phyloP scores from a whole-genome alignment of 2,113 vertebrate genomes.

The Ibidorhyncha struthersii region DNA sequence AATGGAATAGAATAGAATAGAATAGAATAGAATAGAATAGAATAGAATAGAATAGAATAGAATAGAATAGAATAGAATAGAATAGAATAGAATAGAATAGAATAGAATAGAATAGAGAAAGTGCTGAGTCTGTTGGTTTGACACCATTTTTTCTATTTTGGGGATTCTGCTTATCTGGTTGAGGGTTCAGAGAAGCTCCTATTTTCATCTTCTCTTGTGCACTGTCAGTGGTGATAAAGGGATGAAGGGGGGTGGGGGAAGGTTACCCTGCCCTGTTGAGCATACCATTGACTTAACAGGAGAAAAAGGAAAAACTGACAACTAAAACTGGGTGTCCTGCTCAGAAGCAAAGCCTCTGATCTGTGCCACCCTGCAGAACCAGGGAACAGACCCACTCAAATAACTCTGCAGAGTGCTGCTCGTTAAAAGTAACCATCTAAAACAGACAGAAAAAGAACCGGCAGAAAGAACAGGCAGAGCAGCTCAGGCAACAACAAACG shows the following conservation, averaged over 20 bases:
- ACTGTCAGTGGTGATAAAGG: neutral
- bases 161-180: neutral
- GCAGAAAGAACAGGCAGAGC: neutral
- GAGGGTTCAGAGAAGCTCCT: neutral
- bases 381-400: neutral
- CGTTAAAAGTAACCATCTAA: neutral
- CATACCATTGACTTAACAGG: neutral
- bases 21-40: neutral
- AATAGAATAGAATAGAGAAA: neutral
- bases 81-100: neutral
- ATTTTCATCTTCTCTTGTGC: constrained; percentile 1
- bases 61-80: neutral
- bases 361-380: neutral
- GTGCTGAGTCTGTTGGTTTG: neutral
- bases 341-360: constrained; percentile 37
- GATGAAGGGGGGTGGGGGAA: neutral
- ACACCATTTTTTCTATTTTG: neutral
- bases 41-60: neutral
- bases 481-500: neutral
- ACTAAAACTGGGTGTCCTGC: neutral
- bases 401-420: accelerated
- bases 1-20: neutral
- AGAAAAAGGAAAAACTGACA: neutral
- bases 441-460: neutral
- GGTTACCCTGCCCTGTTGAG: neutral